These are phyloP conservation scores for Phenacoccus solenopsis DNA, from an alignment of 1,140 invertebrate genomes.

Conservation along the genomic window DNA sequence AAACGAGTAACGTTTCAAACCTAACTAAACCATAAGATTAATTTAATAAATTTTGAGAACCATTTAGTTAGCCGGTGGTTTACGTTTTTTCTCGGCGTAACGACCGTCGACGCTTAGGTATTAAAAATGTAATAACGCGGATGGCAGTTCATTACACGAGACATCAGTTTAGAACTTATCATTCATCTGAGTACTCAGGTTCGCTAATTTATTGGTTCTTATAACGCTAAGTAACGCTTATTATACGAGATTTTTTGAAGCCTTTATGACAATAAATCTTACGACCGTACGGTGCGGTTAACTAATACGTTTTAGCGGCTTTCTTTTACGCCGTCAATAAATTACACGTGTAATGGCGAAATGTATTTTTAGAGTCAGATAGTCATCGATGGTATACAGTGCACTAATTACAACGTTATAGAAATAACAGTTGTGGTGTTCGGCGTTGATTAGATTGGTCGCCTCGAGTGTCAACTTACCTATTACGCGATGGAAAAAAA, in stretches of 20 bases:
- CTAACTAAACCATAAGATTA: too few species aligned
- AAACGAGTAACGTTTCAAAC: too few species aligned
- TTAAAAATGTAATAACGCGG: slow-evolving; percentile 2
- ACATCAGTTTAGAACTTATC: slow-evolving; percentile 2
- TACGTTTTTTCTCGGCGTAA: not conserved
- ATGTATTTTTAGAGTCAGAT: too few species aligned
- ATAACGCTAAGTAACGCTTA: not conserved
- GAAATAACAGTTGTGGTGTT: too few species aligned
- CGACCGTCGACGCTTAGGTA: not conserved
- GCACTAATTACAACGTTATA: too few species aligned
- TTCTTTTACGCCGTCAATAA: too few species aligned
- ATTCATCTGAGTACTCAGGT: not conserved
- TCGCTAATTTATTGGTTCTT: not conserved
- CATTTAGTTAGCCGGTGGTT: not conserved
- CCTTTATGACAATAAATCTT: not conserved
- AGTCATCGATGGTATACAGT: too few species aligned
- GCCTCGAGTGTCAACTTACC: too few species aligned
- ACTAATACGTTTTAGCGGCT: not conserved
- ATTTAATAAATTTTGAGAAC: slow-evolving; percentile 3
- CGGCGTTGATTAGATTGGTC: too few species aligned
- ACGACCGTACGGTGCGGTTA: too few species aligned
- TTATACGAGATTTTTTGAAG: not conserved
- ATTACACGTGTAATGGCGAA: too few species aligned
- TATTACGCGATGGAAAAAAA: too few species aligned
- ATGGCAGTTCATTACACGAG: not conserved